Base-by-base conservation (phyloP, 2,113 vertebrate genomes). In the Galeopterus variegatus region DNA sequence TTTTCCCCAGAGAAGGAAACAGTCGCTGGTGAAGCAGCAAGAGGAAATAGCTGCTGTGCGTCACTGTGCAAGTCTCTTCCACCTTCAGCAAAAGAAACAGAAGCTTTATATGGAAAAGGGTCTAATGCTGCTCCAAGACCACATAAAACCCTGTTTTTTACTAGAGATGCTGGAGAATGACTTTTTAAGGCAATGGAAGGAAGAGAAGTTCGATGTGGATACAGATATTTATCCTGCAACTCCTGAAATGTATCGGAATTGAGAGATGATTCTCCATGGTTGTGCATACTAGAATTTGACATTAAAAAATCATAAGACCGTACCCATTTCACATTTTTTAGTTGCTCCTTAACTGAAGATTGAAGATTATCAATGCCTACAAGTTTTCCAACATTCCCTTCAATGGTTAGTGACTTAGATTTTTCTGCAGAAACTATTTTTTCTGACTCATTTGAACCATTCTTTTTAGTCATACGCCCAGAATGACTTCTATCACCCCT, bases 301-400 rank as follows among this genome's bases (percentile, higher is more conserved):
- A 91, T 88, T 2, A 98, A 93, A 90, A 98, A 96, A 92, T 95
- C 94, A 0, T 97, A 98, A 85, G 98, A 95, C 91, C n/a, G 92
- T 31, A 96, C 48, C 97, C 95, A 98, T 64, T 98, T 97, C 79
- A 97, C 94, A 69, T 93, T 97, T 84, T 93, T 98, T 10, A 96
- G 62, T 9, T 50, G 95, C 0, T 65, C 90, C 58, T 88, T 93
- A 88, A 96, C 83, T 3, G 95, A 87, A 28, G 94, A 81, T 18
- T 85, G 92, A 17, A 98, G 92, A 3, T 70, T 65, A 60, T 92
- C 93, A 72, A 97, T 36, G 90, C 67, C 96, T n/a, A 96, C 56
- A 26, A 97, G 86, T 88, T 97, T 97, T n/a, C 98, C 97, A 45
- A 95, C 79, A 70, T 90, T 96, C 94, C 97, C 80, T 83, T 97